Conservation (phyloP, 1,140 invertebrate genomes). For the Steinernema khuongi region DNA sequence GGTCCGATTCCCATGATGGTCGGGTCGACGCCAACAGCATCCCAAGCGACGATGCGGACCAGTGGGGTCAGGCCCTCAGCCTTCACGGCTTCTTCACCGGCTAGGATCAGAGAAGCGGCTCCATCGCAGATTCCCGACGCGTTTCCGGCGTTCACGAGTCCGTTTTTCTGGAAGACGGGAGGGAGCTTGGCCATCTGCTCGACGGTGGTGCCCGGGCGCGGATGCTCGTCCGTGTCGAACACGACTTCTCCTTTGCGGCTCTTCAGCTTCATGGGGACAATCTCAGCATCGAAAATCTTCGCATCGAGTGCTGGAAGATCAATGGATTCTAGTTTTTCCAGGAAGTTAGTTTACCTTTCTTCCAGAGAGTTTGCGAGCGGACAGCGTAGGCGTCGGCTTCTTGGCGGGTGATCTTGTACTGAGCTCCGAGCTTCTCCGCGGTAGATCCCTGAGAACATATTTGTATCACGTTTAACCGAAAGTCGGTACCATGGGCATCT, state of each 20-base stretch:
- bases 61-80: slow-evolving; percentile 70
- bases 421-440: slow-evolving; percentile 88
- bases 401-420: slow-evolving; percentile 77
- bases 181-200: slow-evolving; percentile 75
- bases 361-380: slow-evolving; percentile 67
- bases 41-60: slow-evolving; percentile 63
- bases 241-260: slow-evolving; percentile 71
- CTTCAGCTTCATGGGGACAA: slow-evolving; percentile 77
- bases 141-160: slow-evolving; percentile 86
- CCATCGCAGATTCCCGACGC: slow-evolving; percentile 95
- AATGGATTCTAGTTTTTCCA: neutral
- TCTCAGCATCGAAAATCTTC: slow-evolving; percentile 82
- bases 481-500: slow-evolving; percentile 91
- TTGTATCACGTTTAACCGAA: too few species aligned
- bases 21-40: slow-evolving; percentile 66
- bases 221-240: slow-evolving; percentile 86
- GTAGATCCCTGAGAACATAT: too few species aligned
- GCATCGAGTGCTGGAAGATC: slow-evolving; percentile 71
- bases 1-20: slow-evolving; percentile 72
- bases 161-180: slow-evolving; percentile 89
- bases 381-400: slow-evolving; percentile 84
- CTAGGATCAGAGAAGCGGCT: slow-evolving; percentile 80
- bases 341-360: slow-evolving; percentile 39
- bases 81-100: slow-evolving; percentile 77
- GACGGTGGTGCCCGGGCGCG: slow-evolving; percentile 76